Evolutionary conservation across 2,113 vertebrate species (phyloP).

Genomic region (Tragelaphus strepsiceros): DNA sequence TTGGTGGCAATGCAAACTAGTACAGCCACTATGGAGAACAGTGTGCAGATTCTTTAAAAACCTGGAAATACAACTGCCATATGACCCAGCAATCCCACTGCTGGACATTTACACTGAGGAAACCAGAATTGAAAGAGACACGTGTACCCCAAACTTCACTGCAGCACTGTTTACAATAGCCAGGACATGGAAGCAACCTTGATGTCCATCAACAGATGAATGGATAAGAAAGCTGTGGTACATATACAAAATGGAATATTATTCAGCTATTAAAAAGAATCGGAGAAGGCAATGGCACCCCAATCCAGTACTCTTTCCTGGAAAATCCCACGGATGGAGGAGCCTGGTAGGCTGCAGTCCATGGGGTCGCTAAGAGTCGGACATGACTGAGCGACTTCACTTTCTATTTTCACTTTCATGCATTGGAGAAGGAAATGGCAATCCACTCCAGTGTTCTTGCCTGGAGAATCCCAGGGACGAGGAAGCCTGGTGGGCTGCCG

Average conservation of each 20-base stretch:
- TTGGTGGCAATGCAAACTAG: background rate
- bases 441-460: too few species aligned
- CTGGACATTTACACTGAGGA: background rate
- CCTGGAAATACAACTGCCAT: background rate
- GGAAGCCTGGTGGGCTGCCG: too few species aligned
- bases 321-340: too few species aligned
- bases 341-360: too few species aligned
- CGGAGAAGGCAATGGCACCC: too few species aligned
- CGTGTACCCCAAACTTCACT: background rate
- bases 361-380: too few species aligned
- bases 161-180: background rate
- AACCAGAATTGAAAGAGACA: background rate
- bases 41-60: background rate
- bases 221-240: background rate
- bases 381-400: too few species aligned
- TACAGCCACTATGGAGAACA: background rate
- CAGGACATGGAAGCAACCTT: background rate
- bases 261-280: background rate
- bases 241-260: background rate
- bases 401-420: too few species aligned
- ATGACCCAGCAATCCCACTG: background rate
- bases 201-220: background rate
- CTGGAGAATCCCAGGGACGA: too few species aligned
- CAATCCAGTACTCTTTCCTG: too few species aligned
- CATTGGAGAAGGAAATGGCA: too few species aligned